Conservation (phyloP, 2,113 vertebrate genomes). For the Eulemur rufifrons region DNA sequence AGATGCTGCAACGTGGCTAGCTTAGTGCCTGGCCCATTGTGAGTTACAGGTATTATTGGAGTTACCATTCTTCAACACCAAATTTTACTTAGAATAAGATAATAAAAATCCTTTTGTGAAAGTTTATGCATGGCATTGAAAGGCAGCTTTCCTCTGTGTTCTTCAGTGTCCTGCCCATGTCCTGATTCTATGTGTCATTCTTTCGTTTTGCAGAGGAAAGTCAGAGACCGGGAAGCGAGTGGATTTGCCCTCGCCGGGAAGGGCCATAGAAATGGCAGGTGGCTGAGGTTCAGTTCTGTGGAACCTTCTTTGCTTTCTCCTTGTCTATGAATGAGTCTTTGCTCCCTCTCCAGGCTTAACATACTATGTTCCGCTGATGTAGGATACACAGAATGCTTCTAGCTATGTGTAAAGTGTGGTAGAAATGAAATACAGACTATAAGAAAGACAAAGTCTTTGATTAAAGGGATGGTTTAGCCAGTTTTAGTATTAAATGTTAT, state of each 20-base stretch:
- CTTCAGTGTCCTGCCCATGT: background rate
- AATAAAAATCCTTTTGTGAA: background rate
- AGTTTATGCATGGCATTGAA: background rate
- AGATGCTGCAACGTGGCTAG: rapidly evolving
- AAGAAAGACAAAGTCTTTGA: background rate
- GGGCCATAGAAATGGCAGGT: background rate
- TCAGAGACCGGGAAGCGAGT: background rate
- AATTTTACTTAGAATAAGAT: background rate
- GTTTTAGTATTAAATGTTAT: background rate
- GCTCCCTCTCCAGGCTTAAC: background rate
- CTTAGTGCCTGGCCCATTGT: background rate
- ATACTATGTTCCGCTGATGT: background rate
- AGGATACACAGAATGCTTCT: background rate
- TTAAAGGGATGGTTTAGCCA: background rate
- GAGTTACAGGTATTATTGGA: background rate
- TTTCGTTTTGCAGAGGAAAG: background rate
- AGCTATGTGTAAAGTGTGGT: background rate
- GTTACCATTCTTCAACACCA: background rate
- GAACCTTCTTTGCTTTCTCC: background rate
- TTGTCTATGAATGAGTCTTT: background rate
- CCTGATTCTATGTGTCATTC: background rate
- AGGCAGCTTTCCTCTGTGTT: background rate
- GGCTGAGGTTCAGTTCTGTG: background rate
- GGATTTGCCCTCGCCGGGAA: rapidly evolving
- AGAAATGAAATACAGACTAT: background rate